Conservation (phyloP, 2,888 invertebrate genomes). For the Liodrosophila aerea region DNA sequence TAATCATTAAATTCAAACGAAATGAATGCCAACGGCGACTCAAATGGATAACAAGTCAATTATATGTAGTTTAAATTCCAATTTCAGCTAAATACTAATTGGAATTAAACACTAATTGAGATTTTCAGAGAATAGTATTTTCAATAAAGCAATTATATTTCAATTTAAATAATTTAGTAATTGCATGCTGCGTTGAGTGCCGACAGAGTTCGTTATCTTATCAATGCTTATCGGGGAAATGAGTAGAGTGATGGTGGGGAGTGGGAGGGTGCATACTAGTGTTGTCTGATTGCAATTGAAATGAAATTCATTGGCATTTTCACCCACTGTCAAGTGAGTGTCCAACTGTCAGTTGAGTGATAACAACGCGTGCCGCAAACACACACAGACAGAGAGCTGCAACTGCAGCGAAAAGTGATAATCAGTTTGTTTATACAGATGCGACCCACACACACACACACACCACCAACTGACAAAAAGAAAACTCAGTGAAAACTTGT, state of each 20-base stretch:
- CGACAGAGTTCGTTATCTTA: conserved; percentile 29
- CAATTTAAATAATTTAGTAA: conserved; percentile 6
- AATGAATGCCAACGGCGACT: too few species aligned
- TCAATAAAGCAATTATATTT: neutral
- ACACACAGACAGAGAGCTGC: conserved; percentile 6
- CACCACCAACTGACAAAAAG: conserved; percentile 46
- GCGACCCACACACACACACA: conserved; percentile 54
- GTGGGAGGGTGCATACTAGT: neutral
- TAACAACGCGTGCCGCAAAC: conserved; percentile 43
- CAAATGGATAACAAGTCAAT: too few species aligned
- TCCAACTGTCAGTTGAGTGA: conserved; percentile 32
- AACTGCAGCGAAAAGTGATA: conserved; percentile 39
- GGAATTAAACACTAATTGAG: too few species aligned
- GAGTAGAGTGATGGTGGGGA: neutral
- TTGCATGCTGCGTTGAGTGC: conserved; percentile 10
- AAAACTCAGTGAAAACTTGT: conserved; percentile 74
- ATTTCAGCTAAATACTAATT: too few species aligned
- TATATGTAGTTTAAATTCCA: too few species aligned
- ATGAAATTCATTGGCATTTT: conserved; percentile 66
- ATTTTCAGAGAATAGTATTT: too few species aligned
- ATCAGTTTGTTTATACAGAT: conserved; percentile 57
- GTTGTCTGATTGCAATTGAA: conserved; percentile 25
- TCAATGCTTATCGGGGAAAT: conserved; percentile 2
- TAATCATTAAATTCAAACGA: too few species aligned
- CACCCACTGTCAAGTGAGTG: conserved; percentile 52